Evolutionary conservation across 2,888 invertebrate species (phyloP).

Genomic region (Calameuta filiformis): DNA sequence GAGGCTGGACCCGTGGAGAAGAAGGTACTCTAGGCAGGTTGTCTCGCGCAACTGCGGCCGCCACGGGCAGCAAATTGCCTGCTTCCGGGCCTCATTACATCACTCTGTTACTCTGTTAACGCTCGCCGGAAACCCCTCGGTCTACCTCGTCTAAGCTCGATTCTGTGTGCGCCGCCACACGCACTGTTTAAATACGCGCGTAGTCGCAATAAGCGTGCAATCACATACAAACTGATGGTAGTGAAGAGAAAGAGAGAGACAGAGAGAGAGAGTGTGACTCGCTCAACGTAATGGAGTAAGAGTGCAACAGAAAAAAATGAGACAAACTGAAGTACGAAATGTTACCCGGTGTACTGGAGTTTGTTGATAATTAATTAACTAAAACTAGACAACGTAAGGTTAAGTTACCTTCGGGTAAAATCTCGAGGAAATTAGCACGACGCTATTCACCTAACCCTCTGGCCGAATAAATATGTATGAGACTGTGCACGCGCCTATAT

Average conservation of each 20-base stretch:
- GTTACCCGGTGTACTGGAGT: neutral
- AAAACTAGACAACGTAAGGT: neutral
- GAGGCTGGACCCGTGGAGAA: slow-evolving; percentile 50
- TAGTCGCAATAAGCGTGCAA: slow-evolving; percentile 38
- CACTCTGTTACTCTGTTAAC: slow-evolving; percentile 67
- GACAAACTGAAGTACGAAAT: neutral
- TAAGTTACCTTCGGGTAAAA: neutral
- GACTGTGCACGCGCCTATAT: slow-evolving; percentile 22
- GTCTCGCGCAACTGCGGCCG: slow-evolving; percentile 63
- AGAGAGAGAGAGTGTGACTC: neutral
- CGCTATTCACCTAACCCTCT: neutral
- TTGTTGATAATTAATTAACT: neutral
- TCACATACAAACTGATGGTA: neutral
- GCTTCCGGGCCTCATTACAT: slow-evolving; percentile 67
- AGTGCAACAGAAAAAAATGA: neutral
- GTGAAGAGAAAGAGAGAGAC: neutral
- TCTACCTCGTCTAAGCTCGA: slow-evolving; percentile 60
- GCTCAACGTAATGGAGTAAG: neutral
- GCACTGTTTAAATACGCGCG: slow-evolving; percentile 46
- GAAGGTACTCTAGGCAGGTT: slow-evolving; percentile 60
- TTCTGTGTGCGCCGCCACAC: slow-evolving; percentile 32
- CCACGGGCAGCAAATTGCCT: slow-evolving; percentile 65
- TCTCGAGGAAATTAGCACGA: neutral
- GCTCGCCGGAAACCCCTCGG: slow-evolving; percentile 66
- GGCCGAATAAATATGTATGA: slow-evolving; percentile 23